Conservation (phyloP, 1,140 invertebrate species). For the Drosophila littoralis region DNA sequence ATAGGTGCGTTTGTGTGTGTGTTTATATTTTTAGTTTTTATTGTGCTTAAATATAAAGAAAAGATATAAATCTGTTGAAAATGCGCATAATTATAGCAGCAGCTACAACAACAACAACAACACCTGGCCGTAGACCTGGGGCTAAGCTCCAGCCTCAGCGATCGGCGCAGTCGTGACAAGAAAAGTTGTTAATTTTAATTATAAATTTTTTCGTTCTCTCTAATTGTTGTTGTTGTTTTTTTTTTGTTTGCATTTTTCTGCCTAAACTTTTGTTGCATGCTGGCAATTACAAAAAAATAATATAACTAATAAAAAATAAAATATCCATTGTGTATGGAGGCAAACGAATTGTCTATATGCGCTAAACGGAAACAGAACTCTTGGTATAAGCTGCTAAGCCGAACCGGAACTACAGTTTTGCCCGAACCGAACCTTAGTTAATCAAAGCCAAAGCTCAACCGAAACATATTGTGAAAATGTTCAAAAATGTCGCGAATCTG, state of each 20-base stretch:
- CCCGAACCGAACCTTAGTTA: no score
- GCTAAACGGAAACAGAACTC: no score
- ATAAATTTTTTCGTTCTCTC: slow-evolving; percentile 45
- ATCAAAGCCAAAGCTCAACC: no score
- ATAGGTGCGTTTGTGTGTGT: slow-evolving; percentile 34
- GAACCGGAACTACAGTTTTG: no score
- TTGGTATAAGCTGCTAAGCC: no score
- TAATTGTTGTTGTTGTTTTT: slow-evolving; percentile 32
- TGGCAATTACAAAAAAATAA: slow-evolving; percentile 13
- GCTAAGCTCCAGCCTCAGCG: slow-evolving; percentile 41
- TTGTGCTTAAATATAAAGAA: slow-evolving; percentile 59
- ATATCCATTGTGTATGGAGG: no score
- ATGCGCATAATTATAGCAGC: slow-evolving; percentile 80
- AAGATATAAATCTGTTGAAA: slow-evolving; percentile 82
- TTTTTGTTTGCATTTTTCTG: slow-evolving; percentile 24
- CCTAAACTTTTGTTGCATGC: slow-evolving; percentile 45
- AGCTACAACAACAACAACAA: slow-evolving; percentile 42
- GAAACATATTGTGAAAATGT: no score
- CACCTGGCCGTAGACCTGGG: slow-evolving; percentile 24
- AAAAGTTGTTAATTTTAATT: slow-evolving; percentile 83
- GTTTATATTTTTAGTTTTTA: slow-evolving; percentile 47
- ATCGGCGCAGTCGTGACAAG: slow-evolving; percentile 72
- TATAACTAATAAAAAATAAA: neutral
- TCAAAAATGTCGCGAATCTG: no score
- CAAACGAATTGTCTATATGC: neutral